Conservation (phyloP, 2,113 vertebrate genomes). For the Sapayoa aenigma region DNA sequence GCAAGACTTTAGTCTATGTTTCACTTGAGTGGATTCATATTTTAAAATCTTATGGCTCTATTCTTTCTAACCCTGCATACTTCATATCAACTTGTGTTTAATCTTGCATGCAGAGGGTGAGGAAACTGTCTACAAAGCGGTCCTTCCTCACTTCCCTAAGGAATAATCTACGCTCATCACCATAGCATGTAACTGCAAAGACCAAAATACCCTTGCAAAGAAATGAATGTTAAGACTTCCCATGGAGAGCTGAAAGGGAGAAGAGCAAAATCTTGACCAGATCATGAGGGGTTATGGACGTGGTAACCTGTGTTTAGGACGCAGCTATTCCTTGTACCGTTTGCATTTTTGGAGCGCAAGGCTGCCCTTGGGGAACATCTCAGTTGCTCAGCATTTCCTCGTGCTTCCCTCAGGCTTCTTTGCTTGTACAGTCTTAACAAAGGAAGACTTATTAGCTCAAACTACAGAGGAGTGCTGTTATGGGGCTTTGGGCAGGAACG, state of each 20-base stretch:
- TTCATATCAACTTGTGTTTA: slow-evolving; percentile 56
- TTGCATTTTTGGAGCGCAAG: accelerated
- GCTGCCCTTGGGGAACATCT: neutral
- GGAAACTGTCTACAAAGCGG: slow-evolving; percentile 39
- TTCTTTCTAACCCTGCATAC: slow-evolving; percentile 48
- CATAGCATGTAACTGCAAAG: slow-evolving; percentile 1
- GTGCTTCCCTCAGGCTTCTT: neutral
- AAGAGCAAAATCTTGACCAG: slow-evolving; percentile 1
- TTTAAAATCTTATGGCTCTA: slow-evolving; percentile 59
- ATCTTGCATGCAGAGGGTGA: slow-evolving; percentile 53
- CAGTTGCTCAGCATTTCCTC: neutral
- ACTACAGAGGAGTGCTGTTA: neutral
- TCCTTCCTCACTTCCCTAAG: slow-evolving; percentile 30
- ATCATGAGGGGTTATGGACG: neutral
- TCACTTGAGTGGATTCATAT: slow-evolving; percentile 59
- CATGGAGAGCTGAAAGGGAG: neutral
- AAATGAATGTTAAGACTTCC: slow-evolving; percentile 12
- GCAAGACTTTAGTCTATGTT: slow-evolving; percentile 60
- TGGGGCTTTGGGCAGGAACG: neutral
- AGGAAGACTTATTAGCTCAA: neutral
- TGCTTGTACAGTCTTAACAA: neutral
- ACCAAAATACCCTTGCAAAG: slow-evolving; percentile 15
- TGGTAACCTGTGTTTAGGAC: neutral
- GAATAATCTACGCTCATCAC: slow-evolving; percentile 28
- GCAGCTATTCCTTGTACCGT: neutral